phyloP scores from a whole-genome alignment of 2,888 invertebrate genomes.

The Tillus elongatus region DNA sequence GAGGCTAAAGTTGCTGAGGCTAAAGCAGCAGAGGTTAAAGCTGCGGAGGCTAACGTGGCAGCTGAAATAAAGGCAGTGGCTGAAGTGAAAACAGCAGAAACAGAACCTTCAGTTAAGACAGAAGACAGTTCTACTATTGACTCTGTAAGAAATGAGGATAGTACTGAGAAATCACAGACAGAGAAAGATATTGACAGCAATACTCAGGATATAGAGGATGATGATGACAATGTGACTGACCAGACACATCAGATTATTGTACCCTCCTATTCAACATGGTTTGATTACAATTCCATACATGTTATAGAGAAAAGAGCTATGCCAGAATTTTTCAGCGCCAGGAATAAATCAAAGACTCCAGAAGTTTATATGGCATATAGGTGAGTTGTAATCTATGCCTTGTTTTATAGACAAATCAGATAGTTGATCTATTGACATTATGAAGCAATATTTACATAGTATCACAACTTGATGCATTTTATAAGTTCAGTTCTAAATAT shows the following conservation, averaged over 20 bases:
- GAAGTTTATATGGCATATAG: conserved; percentile 88
- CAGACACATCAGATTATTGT: conserved; percentile 98
- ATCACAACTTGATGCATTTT: too few species aligned
- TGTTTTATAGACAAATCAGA: not conserved
- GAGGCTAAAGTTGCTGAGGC: too few species aligned
- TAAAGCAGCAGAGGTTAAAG: too few species aligned
- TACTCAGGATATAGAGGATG: conserved; percentile 63
- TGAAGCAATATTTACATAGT: too few species aligned
- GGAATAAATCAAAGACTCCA: conserved; percentile 92
- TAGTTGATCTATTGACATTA: too few species aligned
- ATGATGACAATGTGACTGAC: conserved; percentile 94
- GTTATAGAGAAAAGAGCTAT: conserved; percentile 94
- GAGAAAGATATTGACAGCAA: conserved; percentile 66
- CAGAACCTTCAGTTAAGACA: too few species aligned
- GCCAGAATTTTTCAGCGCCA: conserved; percentile 93
- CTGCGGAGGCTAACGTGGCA: too few species aligned
- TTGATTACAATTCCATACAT: conserved; percentile 97
- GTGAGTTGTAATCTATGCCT: conserved; percentile 2
- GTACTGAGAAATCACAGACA: conserved; percentile 57
- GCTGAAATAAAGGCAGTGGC: too few species aligned
- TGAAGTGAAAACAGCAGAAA: too few species aligned
- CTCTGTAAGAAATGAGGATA: too few species aligned
- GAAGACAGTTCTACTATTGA: too few species aligned
- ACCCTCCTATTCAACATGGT: conserved; percentile 98
- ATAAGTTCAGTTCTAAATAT: too few species aligned